These are phyloP conservation scores for Xyrauchen texanus DNA, from an alignment of 2,113 vertebrate genomes.

Conservation along the genomic window DNA sequence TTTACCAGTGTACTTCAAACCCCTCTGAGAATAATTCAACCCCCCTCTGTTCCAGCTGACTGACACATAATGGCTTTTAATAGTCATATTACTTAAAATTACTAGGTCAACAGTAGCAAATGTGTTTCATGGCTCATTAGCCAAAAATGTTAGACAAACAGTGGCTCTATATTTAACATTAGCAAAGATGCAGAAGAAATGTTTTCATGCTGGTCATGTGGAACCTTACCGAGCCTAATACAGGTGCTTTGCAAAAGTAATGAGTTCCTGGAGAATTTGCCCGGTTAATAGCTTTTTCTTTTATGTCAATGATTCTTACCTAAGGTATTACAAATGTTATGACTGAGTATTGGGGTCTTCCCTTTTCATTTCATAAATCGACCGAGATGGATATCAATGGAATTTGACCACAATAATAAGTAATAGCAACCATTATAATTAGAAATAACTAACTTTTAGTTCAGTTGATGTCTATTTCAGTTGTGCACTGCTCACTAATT, in stretches of 20 bases:
- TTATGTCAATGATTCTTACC: conserved; percentile 14
- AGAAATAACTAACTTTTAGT: background rate
- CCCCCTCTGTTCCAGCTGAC: conserved; percentile 56
- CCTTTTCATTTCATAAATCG: conserved; percentile 14
- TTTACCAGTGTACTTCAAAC: conserved; percentile 35
- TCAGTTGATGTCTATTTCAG: background rate
- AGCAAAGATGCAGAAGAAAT: conserved; percentile 42
- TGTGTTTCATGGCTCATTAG: conserved; percentile 56
- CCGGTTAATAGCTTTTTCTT: conserved; percentile 10
- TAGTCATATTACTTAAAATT: conserved; percentile 63
- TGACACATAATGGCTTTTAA: conserved; percentile 61
- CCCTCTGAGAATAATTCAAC: conserved; percentile 29
- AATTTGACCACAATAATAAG: background rate
- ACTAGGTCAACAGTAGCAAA: conserved; percentile 57
- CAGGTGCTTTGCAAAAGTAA: conserved; percentile 13
- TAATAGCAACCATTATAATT: too few relatives aligned
- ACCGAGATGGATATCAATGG: background rate
- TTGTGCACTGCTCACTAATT: too few relatives aligned
- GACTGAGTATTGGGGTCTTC: conserved; percentile 9
- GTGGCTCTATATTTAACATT: conserved; percentile 57
- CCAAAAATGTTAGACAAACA: conserved; percentile 54
- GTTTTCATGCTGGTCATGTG: conserved; percentile 22
- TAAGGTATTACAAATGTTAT: conserved; percentile 29
- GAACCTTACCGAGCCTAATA: background rate
- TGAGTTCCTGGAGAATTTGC: conserved; percentile 7